Evolutionary conservation across 2,888 invertebrate species (phyloP).

Genomic region (Leptinotarsa tumamoca): DNA sequence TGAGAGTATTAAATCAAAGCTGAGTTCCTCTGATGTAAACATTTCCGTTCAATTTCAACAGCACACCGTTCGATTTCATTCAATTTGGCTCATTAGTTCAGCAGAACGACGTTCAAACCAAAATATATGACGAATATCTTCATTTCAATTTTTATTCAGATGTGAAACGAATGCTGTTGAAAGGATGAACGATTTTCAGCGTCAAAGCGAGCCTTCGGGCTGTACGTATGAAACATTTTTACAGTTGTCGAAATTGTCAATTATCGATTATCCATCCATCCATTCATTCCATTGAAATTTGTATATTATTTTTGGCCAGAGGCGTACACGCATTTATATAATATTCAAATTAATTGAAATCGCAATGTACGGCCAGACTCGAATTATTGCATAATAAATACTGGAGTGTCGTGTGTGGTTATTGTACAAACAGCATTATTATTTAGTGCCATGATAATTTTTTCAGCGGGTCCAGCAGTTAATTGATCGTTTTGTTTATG

Average conservation of each 20-base stretch:
- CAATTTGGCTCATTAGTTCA: conserved; percentile 2
- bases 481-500: conserved; percentile 40
- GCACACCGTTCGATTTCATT: neutral
- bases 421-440: conserved; percentile 34
- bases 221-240: conserved; percentile 10
- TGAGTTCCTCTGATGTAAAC: neutral
- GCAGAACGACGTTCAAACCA: neutral
- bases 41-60: neutral
- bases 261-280: conserved; percentile 33
- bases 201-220: conserved; percentile 7
- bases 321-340: conserved; percentile 14
- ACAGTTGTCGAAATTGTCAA: conserved; percentile 26
- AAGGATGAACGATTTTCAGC: conserved; percentile 1
- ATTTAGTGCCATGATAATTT: conserved; percentile 29
- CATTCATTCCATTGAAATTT: conserved; percentile 30
- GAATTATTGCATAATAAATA: conserved; percentile 33
- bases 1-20: neutral
- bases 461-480: conserved; percentile 36
- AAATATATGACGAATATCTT: conserved; percentile 1
- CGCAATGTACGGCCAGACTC: conserved; percentile 22
- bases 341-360: conserved; percentile 32
- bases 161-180: neutral
- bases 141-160: conserved; percentile 13
- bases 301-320: conserved; percentile 34
- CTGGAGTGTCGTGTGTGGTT: conserved; percentile 18